Base-by-base conservation (phyloP, 2,888 invertebrate species). In the Rhyacophila evoluta region DNA sequence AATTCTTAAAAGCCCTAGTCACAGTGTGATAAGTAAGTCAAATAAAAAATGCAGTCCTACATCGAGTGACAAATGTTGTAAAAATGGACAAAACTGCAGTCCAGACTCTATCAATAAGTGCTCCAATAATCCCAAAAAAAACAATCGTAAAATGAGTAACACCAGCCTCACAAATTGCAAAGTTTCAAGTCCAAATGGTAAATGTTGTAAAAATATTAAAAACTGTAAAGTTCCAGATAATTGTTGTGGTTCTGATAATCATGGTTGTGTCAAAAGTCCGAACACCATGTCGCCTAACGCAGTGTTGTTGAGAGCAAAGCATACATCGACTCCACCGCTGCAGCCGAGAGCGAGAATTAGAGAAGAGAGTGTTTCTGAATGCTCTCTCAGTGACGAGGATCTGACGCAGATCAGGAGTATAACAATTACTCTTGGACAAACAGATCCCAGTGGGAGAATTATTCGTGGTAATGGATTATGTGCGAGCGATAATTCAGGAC, bases 381-480 rank as follows among this genome's bases (percentile, higher is more conserved):
- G 82, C 74, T 82, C 82, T 3, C 75, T 82, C 29, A 82, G 82
- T 55, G 82, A 82, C 25, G 82, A 82, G 72, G 82, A 82, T 25
- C 77, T 81, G 79, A 82, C 81, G 1, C 82, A 82, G 36, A 81
- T 82, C 39, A 82, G 81, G 71, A 82, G 81, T 41, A 82, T 82
- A 36, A 82, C 82, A 5, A 82, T 82, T 38, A 82, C 81, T 8
- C 73, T 82, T 15, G 82, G 82, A 8, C 81, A 81, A 10, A 76
- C 80, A 11, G 80, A 81, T 73, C 81, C 81, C 11, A 75, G 79
- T 11, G 80, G 81, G 36, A 79, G 74, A 36, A 74, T 81, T 55
- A 27, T 78, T 27, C 78, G 74, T 39, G 80, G 80, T 10, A 82
- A 74, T 33, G 77, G 74, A 72, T 10, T 75, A 12, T 74, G 36